Conservation (phyloP, 2,113 vertebrate genomes). For the Marmota flaviventris region DNA sequence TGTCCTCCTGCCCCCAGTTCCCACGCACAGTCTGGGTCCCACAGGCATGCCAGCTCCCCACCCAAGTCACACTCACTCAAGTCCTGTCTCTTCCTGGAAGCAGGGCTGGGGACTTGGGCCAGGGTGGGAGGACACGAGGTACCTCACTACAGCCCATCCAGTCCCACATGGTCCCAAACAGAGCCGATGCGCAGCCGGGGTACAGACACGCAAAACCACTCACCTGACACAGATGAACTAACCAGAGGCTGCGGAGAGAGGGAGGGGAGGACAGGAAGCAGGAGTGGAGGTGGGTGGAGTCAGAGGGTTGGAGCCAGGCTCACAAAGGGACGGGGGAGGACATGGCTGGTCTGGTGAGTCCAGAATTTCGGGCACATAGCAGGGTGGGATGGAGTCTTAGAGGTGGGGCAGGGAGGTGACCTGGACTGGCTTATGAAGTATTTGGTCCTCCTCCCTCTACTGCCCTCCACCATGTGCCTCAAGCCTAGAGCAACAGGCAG, state of each 20-base stretch:
- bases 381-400: neutral
- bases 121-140: neutral
- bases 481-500: neutral
- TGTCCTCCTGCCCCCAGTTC: neutral
- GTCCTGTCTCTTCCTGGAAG: neutral
- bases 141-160: too few species aligned
- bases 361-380: too few species aligned
- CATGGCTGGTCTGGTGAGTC: neutral
- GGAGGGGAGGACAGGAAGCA: neutral
- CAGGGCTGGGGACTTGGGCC: too few species aligned
- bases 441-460: neutral
- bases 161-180: neutral
- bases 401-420: neutral
- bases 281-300: neutral
- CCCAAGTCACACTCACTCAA: too few species aligned
- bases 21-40: neutral
- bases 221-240: neutral
- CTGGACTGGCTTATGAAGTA: neutral
- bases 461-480: neutral
- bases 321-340: neutral
- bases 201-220: too few species aligned
- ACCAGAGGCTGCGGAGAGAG: neutral
- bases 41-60: too few species aligned
- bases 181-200: neutral
- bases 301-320: neutral